Percentiles rank a stretch among this genome's conserved stretches.
Conservation (phyloP, 2,888 invertebrate genomes). For the Leucozona laternaria region DNA sequence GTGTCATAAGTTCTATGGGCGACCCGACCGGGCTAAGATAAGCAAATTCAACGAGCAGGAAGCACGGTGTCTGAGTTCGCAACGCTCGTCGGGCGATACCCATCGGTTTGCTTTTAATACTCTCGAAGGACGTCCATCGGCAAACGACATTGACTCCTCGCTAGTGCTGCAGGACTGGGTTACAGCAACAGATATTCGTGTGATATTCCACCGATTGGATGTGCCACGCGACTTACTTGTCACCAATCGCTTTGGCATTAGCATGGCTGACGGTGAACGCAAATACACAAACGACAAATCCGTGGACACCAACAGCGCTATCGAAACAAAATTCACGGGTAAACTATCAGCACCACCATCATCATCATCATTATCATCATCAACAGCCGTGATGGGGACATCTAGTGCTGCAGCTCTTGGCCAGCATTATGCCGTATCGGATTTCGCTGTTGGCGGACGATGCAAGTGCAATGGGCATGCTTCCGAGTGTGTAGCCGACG, state of each 20-base stretch:
- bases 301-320: constrained; percentile 78
- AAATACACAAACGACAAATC: constrained; percentile 80
- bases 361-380: constrained; percentile 36
- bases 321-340: constrained; percentile 81
- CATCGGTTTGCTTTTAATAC: constrained; percentile 98
- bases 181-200: constrained; percentile 98
- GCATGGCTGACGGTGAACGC: constrained; percentile 65
- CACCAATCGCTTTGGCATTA: constrained; percentile 81
- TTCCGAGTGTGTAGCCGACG: constrained; percentile 91
- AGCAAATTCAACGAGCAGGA: constrained; percentile 99
- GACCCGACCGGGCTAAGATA: constrained; percentile 94
- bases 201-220: constrained; percentile 95
- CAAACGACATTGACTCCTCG: constrained; percentile 97
- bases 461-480: constrained; percentile 99
- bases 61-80: constrained; percentile 97
- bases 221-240: constrained; percentile 86
- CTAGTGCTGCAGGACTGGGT: constrained; percentile 99
- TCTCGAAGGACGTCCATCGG: constrained; percentile 97
- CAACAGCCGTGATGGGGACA: constrained; percentile 78
- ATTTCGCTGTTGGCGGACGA: constrained; percentile 98
- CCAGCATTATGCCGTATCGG: constrained; percentile 97
- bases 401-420: constrained; percentile 83
- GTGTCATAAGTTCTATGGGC: constrained; percentile 95
- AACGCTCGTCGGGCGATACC: constrained; percentile 88
- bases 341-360: constrained; percentile 81